These are phyloP conservation scores for Chauna torquata DNA, from an alignment of 2,113 vertebrate species.

Conservation along the genomic window DNA sequence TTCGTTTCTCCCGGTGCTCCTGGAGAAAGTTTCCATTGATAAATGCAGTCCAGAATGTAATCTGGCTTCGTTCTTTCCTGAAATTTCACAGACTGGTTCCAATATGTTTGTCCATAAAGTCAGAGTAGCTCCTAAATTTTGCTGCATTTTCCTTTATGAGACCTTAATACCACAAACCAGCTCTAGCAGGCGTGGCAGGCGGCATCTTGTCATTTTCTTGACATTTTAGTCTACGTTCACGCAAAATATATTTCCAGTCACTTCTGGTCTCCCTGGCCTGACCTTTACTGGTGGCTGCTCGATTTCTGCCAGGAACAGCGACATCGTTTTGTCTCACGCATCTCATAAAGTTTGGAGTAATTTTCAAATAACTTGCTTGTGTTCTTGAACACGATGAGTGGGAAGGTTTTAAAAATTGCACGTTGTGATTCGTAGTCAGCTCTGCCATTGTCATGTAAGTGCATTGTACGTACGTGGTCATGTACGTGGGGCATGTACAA, in stretches of 20 bases:
- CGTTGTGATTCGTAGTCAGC: background rate
- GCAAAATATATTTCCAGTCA: background rate
- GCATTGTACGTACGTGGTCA: background rate
- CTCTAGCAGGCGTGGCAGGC: background rate
- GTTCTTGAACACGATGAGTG: background rate
- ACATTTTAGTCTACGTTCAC: background rate
- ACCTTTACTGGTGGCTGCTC: background rate
- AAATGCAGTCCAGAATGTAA: background rate
- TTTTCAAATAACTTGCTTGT: background rate
- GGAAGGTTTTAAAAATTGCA: background rate
- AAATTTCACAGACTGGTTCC: background rate
- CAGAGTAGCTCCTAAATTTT: background rate
- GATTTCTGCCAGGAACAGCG: background rate
- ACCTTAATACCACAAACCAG: too few species aligned
- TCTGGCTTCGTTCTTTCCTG: background rate
- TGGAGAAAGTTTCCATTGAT: background rate
- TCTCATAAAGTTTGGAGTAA: background rate
- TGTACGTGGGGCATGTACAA: background rate
- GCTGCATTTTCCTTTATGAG: background rate
- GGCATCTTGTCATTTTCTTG: background rate
- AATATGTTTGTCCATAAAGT: background rate
- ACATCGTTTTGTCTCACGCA: background rate
- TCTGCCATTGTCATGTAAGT: background rate
- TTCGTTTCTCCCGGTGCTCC: background rate
- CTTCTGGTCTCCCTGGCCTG: background rate